Conservation (phyloP, 1,140 invertebrate species). For the Bombus breviceps region DNA sequence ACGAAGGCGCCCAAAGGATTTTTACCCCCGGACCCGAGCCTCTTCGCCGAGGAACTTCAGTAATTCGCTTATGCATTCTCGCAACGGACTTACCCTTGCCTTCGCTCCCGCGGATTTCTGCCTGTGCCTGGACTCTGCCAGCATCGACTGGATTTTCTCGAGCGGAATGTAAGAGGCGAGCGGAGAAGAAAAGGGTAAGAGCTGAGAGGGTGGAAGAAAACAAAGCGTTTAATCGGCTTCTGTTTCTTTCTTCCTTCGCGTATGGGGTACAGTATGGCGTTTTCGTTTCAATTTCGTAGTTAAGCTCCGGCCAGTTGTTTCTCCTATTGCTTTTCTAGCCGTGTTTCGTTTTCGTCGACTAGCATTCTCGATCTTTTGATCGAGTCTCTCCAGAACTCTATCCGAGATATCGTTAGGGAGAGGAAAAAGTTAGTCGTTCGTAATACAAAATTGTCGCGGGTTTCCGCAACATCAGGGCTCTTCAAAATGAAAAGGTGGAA, state of each 20-base stretch:
- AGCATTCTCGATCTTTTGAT: not conserved
- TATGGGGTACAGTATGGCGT: not conserved
- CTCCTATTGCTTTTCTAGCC: not conserved
- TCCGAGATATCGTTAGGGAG: no score
- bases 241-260: conserved; percentile 15
- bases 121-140: conserved; percentile 14
- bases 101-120: conserved; percentile 36
- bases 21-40: conserved; percentile 18
- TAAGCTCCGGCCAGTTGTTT: not conserved
- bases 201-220: not conserved
- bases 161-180: conserved; percentile 28
- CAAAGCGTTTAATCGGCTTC: conserved; percentile 52
- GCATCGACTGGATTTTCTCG: conserved; percentile 31
- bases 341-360: not conserved
- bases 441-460: not conserved
- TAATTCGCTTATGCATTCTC: conserved; percentile 77
- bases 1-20: conserved; percentile 46
- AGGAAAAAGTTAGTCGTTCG: not conserved
- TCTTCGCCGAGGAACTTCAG: conserved; percentile 67
- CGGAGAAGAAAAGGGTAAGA: not conserved
- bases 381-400: not conserved
- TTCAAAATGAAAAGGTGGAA: no score
- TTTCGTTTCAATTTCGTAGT: conserved; percentile 8
- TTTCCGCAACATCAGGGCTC: not conserved
- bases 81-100: conserved; percentile 67